A percentile compares a stretch with the other conserved stretches of the same genome.
Conservation (phyloP, 2,797 vertebrate genomes). For the Erpetoichthys calabaricus region DNA sequence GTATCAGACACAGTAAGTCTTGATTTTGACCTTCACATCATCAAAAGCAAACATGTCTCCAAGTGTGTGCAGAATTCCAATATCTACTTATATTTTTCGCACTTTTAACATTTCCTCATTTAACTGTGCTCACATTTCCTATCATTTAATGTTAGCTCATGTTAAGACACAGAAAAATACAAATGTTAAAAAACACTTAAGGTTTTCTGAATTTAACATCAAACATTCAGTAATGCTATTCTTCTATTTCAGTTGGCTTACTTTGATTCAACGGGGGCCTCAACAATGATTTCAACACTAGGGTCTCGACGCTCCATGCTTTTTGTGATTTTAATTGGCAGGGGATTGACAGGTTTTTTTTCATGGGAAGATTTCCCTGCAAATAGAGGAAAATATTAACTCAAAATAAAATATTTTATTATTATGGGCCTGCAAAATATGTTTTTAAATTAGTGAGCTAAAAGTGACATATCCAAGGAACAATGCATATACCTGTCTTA, state of each 20-base stretch:
- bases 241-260: constrained; percentile 44
- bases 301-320: constrained; percentile 23
- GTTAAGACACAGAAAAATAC: too few species aligned
- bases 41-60: too few species aligned
- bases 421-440: background rate
- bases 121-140: too few species aligned
- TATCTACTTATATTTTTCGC: too few species aligned
- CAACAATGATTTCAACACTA: constrained; percentile 46
- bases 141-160: too few species aligned
- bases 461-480: background rate
- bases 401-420: background rate
- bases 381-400: constrained; percentile 44
- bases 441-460: too few species aligned
- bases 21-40: too few species aligned
- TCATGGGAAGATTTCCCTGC: constrained; percentile 16
- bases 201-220: too few species aligned
- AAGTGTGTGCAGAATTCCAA: too few species aligned
- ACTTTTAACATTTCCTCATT: too few species aligned
- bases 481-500: constrained; percentile 26
- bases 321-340: constrained; percentile 64
- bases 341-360: constrained; percentile 49
- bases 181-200: too few species aligned
- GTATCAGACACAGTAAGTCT: too few species aligned
- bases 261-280: constrained; percentile 54
- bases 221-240: background rate